A percentile compares a stretch with the other conserved stretches of the same genome.
phyloP scores from a whole-genome alignment of 2,797 vertebrate genomes.

The Distichodus sexfasciatus region DNA sequence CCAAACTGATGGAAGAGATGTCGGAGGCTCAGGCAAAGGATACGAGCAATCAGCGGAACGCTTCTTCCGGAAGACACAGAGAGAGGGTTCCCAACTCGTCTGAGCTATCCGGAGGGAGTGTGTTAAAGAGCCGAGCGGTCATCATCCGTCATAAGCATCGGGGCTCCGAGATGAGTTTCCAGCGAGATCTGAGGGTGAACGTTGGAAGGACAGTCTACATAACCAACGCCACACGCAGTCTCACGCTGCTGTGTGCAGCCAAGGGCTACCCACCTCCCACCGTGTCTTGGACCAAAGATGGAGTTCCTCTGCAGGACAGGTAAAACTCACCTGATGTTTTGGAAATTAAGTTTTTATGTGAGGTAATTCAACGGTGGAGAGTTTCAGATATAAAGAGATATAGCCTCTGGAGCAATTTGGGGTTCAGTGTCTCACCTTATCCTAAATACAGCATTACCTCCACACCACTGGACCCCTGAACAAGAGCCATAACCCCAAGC shows the following conservation, averaged over 20 bases:
- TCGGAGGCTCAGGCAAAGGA: constrained; percentile 62
- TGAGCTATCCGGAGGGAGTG: constrained; percentile 52
- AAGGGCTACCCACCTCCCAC: constrained; percentile 61
- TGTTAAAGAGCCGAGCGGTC: constrained; percentile 57
- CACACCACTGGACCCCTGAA: too few relatives aligned
- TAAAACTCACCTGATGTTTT: too few relatives aligned
- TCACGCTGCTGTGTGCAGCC: constrained; percentile 77
- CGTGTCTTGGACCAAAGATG: constrained; percentile 85
- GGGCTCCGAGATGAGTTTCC: constrained; percentile 64
- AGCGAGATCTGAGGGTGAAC: constrained; percentile 73
- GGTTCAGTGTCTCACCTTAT: too few relatives aligned
- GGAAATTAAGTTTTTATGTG: too few relatives aligned
- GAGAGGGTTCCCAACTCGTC: constrained; percentile 60
- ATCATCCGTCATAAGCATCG: constrained; percentile 71
- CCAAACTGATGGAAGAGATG: constrained; percentile 75
- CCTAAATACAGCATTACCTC: too few relatives aligned
- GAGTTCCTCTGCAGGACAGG: constrained; percentile 73
- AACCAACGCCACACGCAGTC: constrained; percentile 69
- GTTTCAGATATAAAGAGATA: too few relatives aligned
- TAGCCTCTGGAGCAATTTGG: too few relatives aligned
- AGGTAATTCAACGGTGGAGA: too few relatives aligned
- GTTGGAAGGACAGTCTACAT: constrained; percentile 77
- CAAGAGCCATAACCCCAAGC: too few relatives aligned
- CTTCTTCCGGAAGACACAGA: constrained; percentile 24
- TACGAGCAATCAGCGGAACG: constrained; percentile 45